Evolutionary conservation across 2,888 invertebrate genomes (phyloP).

Genomic region (Lycaena phlaeas): DNA sequence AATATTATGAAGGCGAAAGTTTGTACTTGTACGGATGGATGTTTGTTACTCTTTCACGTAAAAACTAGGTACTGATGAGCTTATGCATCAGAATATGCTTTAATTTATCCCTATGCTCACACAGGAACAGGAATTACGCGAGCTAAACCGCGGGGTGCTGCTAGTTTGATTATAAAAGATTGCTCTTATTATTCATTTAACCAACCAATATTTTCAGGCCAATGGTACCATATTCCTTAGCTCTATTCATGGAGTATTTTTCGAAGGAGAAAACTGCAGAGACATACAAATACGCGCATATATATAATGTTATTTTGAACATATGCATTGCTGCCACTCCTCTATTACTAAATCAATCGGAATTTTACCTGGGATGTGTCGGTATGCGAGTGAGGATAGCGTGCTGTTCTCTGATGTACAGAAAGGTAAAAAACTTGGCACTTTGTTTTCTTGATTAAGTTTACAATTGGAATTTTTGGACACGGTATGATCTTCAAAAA

Average conservation of each 20-base stretch:
- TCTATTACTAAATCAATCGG: constrained; percentile 76
- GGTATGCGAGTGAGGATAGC: constrained; percentile 86
- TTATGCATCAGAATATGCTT: too few relatives aligned
- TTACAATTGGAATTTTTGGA: too few relatives aligned
- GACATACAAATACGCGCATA: constrained; percentile 72
- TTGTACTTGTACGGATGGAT: too few relatives aligned
- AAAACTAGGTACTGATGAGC: too few relatives aligned
- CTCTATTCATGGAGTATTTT: constrained; percentile 76
- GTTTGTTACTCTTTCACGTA: too few relatives aligned
- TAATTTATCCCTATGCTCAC: too few relatives aligned
- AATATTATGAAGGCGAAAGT: too few relatives aligned
- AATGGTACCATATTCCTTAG: constrained; percentile 72
- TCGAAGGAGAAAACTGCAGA: constrained; percentile 60
- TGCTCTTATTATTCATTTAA: background rate
- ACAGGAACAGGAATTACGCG: too few relatives aligned
- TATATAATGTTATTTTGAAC: constrained; percentile 76
- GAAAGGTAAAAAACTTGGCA: constrained; percentile 81
- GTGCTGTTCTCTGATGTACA: constrained; percentile 82
- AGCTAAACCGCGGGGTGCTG: too few relatives aligned
- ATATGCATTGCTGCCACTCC: constrained; percentile 68
- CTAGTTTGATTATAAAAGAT: too few relatives aligned
- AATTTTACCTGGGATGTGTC: constrained; percentile 71
- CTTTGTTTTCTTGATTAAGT: too few relatives aligned
- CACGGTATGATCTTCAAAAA: too few relatives aligned
- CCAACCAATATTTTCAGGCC: constrained; percentile 67